Percentiles rank a stretch among this genome's conserved stretches.
phyloP scores from a whole-genome alignment of 1,140 invertebrate genomes.

The Pachyrhynchus sulphureomaculatus region DNA sequence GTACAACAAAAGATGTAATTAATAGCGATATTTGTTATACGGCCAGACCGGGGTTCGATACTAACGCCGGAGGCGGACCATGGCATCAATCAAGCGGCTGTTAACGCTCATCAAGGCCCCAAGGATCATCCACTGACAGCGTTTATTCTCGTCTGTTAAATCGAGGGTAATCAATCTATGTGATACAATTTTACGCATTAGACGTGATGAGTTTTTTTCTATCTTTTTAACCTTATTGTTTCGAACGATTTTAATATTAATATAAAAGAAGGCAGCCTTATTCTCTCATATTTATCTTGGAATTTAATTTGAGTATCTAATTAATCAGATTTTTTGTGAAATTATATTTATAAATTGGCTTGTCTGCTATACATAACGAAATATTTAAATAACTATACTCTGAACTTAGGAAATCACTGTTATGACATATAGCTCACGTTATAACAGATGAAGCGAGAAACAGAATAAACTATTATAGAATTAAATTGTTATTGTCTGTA shows the following conservation, averaged over 20 bases:
- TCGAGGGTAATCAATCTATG: conserved; percentile 36
- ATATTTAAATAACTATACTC: no score
- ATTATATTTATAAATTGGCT: no score
- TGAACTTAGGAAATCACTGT: no score
- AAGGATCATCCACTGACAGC: conserved; percentile 32
- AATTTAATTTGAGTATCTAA: no score
- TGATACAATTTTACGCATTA: conserved; percentile 26
- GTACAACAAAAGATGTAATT: conserved; percentile 42
- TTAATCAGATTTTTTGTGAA: no score
- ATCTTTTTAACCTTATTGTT: conserved; percentile 12
- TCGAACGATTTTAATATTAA: not conserved
- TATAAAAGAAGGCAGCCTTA: no score
- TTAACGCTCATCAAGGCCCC: conserved; percentile 43
- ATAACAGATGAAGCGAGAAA: no score
- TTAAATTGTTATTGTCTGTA: no score
- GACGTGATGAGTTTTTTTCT: conserved; percentile 15
- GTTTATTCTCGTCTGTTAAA: conserved; percentile 31
- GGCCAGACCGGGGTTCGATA: conserved; percentile 10
- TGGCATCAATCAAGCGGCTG: conserved; percentile 46
- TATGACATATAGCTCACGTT: no score
- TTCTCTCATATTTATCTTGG: no score
- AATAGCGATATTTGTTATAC: conserved; percentile 43
- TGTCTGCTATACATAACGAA: no score
- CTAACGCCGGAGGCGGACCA: conserved; percentile 33
- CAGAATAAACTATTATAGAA: no score